Base-by-base conservation (phyloP, 2,797 vertebrate species). In the Kryptopterus vitreolus region DNA sequence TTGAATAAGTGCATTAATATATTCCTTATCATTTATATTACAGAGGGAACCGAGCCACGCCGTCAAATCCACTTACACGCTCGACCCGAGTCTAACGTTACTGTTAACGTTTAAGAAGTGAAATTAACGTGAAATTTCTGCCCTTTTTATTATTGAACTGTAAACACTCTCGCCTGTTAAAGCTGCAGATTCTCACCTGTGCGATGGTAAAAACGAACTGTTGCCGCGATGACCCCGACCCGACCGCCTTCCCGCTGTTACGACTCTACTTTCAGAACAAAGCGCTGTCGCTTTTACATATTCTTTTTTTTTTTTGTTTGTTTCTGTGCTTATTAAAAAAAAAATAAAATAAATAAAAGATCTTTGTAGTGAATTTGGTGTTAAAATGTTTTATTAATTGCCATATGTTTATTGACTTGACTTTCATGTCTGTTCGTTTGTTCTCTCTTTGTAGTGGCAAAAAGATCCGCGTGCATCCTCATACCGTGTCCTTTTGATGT, bases 391-490 rank as follows among this genome's bases (percentile, higher is more conserved):
- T 97, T 97, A 98, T 98, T 98, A 97, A 98, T 97, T 95, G 95
- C 94, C 96, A 95, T 97, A 96, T 98, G 97, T 97, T 98, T 98
- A 96, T 96, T 98, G 96, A 97, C 97, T 97, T 96, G 95, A 95
- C 97, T 98, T 99, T 98, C 95, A 97, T 98, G 97, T 96, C 92
- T 93, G 93, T 97, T 96, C 96, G 97, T 98, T 97, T 99, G 96
- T 98, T 98, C 96, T 98, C 95, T 95, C 96, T 99, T 98, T 98
- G 96, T 97, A 96, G 96, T 95, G 96, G 97, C 96, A 97, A 97
- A 50, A 98, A 96, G 95, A 97, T 97, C 93, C 94, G 93, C 92
- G 95, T 94, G 95, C 95, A 95, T 96, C 95, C 95, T 97, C 95
- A 96, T 98, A 97, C 96, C 95, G 95, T 98, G 96, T 96, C 95